A percentile compares a stretch with the other conserved stretches of the same genome.
phyloP scores from a whole-genome alignment of 2,888 invertebrate genomes.

The Ecdyonurus torrentis region DNA sequence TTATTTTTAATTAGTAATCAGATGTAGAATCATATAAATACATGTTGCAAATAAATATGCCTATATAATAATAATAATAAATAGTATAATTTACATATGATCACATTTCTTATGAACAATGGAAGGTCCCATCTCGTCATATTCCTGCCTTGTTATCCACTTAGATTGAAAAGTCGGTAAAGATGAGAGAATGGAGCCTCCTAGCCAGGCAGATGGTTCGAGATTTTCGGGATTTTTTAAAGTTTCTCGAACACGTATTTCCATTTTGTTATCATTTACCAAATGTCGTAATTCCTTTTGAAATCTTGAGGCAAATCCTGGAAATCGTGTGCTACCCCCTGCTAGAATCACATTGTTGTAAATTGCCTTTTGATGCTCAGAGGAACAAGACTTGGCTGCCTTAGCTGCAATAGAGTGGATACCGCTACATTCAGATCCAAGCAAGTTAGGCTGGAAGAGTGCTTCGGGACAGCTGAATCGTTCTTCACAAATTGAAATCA shows the following conservation, averaged over 20 bases:
- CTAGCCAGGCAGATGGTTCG: slow-evolving; percentile 8
- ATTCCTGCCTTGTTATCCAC: slow-evolving; percentile 1
- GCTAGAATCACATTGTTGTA: slow-evolving; percentile 14
- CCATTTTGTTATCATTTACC: background rate
- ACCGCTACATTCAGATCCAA: slow-evolving; percentile 17
- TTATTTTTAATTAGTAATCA: too few relatives aligned
- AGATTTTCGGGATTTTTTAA: background rate
- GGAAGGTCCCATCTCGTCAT: background rate
- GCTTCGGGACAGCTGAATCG: slow-evolving; percentile 28
- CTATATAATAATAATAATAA: too few relatives aligned
- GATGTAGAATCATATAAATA: too few relatives aligned
- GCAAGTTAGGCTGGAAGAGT: slow-evolving; percentile 26
- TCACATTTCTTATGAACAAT: slow-evolving; percentile 1
- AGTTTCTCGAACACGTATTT: background rate
- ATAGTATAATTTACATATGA: background rate
- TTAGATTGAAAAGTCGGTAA: background rate
- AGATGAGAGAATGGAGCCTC: slow-evolving; percentile 5
- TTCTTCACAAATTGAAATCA: slow-evolving; percentile 24
- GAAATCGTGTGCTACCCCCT: slow-evolving; percentile 17
- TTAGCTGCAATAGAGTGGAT: slow-evolving; percentile 12
- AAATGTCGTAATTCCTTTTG: slow-evolving; percentile 12
- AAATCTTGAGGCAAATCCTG: slow-evolving; percentile 15
- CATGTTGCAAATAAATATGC: too few relatives aligned
- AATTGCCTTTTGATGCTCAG: slow-evolving; percentile 12
- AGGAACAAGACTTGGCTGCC: background rate